Base-by-base conservation (phyloP, 1,140 invertebrate genomes). In the Lepidostoma basale region DNA sequence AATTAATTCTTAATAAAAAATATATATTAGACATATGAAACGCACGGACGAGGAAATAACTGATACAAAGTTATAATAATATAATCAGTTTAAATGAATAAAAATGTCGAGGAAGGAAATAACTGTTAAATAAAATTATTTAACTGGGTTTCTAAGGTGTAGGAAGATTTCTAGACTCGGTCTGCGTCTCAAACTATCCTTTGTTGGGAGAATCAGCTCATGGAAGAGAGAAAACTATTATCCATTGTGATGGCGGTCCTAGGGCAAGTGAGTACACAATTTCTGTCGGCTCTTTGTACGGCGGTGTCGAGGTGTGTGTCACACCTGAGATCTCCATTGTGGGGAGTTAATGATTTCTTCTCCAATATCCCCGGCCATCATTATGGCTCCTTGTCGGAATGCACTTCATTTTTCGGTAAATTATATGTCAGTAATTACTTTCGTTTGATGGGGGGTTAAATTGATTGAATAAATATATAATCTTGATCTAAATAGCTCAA, bases 371-470 rank as follows among this genome's bases (percentile, higher is more conserved):
- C 26, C 26, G 28, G 28, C 33, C 26, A 54, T 25, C 10, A 25
- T 12, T n/a, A 10, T 14, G 10, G 16, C 23, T 49, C 47, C 47
- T 16, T 16, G 25, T 6, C 12, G 26, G n/a, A 54, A 54, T 54
- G 49, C 25, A 54, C 49, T 28, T 54, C 20, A 54, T 54, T 33
- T 30, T 26, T 2, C 49, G 49, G 49, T 23, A 22, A 49, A 25
- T 49, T 20, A 16, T n/a, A n/a, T 22, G 23, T 23, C n/a, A 8
- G 20, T 20, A 26, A 45, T 45, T 14, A 20, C 1, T 20, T 45
- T 45, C 10, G 22, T 45, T 45, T 16, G 49, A 54, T 54, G 22
- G 25, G 25, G 33, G 45, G 26, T 49, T 26, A 23, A 22, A 49
- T 49, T 49, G 45, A 26, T 49, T 49, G 9, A 49, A 49, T 49